phyloP scores from a whole-genome alignment of 2,888 invertebrate genomes.

The Gastracanthus pulcherrimus region DNA sequence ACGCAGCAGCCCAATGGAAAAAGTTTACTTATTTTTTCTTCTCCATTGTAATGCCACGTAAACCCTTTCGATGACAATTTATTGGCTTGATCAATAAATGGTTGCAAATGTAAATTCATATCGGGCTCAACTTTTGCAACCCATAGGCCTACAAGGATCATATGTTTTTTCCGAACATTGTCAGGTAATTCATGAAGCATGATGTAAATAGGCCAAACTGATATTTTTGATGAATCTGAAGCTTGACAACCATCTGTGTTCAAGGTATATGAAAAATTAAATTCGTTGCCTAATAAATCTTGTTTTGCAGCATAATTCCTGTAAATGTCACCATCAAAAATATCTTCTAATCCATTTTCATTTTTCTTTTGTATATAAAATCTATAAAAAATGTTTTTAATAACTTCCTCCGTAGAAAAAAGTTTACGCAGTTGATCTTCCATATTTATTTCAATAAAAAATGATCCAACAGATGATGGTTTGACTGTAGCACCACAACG shows the following conservation, averaged over 20 bases:
- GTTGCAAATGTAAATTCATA: background rate
- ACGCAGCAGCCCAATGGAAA: background rate
- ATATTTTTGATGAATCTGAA: background rate
- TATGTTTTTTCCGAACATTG: background rate
- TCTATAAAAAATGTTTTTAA: background rate
- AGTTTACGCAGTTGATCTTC: background rate
- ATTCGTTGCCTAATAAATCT: background rate
- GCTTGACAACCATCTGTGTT: background rate
- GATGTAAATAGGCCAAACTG: background rate
- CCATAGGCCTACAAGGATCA: background rate
- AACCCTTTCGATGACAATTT: background rate
- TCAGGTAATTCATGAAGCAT: background rate
- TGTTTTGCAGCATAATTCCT: background rate
- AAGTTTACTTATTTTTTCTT: background rate
- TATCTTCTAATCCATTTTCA: too few species aligned
- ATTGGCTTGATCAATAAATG: background rate
- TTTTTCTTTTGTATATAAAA: background rate
- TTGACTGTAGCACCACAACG: background rate
- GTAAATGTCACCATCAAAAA: background rate
- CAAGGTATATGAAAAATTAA: background rate
- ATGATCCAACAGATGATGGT: background rate
- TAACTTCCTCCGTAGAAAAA: background rate
- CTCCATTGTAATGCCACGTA: background rate
- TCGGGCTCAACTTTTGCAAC: background rate
- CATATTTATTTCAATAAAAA: conserved; percentile 1